Evolutionary conservation across 2,888 invertebrate species (phyloP).

Genomic region (Mesorhabditis sp.): DNA sequence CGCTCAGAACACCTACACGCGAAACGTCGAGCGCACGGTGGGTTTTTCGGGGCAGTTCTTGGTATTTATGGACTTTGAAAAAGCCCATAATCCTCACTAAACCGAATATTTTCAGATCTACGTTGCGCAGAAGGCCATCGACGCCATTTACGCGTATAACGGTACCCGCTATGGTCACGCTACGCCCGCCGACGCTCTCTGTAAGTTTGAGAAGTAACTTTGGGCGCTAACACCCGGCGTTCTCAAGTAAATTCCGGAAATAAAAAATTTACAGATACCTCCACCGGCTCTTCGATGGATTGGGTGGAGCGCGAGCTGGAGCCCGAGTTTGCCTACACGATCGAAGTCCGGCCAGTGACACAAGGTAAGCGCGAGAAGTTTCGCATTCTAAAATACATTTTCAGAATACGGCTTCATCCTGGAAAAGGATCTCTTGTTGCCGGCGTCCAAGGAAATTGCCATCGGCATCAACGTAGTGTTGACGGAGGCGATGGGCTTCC

Average conservation of each 20-base stretch:
- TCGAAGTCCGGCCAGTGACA: slow-evolving; percentile 2
- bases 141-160: neutral
- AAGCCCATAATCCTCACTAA: neutral
- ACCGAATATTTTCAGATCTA: slow-evolving; percentile 5
- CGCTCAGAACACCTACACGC: neutral
- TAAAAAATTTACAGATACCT: neutral
- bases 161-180: slow-evolving; percentile 1
- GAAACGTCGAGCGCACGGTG: neutral
- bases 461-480: neutral
- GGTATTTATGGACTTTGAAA: neutral
- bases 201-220: neutral
- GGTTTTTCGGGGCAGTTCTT: neutral
- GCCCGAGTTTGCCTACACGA: neutral
- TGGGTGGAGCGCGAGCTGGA: neutral
- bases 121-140: neutral
- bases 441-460: slow-evolving; percentile 5
- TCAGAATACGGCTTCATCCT: slow-evolving; percentile 6
- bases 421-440: neutral
- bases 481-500: neutral
- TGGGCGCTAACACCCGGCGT: no score
- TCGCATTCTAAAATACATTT: neutral
- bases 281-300: neutral
- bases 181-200: neutral
- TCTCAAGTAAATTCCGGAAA: neutral
- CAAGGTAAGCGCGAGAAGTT: neutral